Evolutionary conservation across 2,888 invertebrate genomes (phyloP), one percentile per base, ranked within the genome.

Genomic region (Myathropa florea): DNA sequence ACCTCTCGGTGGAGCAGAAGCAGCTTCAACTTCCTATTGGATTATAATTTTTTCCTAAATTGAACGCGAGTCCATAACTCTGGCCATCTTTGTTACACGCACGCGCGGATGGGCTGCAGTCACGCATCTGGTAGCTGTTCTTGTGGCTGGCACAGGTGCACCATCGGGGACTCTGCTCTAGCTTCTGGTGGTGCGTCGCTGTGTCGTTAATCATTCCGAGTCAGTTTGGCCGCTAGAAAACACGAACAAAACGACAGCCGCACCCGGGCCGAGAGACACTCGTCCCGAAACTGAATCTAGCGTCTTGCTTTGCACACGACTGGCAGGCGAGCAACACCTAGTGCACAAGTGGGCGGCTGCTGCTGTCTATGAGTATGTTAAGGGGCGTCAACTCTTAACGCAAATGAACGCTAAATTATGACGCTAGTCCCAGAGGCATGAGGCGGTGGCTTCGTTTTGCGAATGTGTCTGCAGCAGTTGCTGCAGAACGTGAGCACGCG

Each of bases 401-500:
- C 33, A 72, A 80, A 72, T 72, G 79, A 80, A 53, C 65, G 67
- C 33, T 65, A 72, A 67, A 80, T 80, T 80, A 80, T 72, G 72
- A 80, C 72, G 55, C 59, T 46, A 10, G 30, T 46, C 46, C 18
- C 46, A 57, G 12, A 30, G 75, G 26, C 21, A 59, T 46, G n/a
- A 9, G 59, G n/a, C 65, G 59, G n/a, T n/a, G n/a, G n/a, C n/a
- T n/a, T 65, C 33, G 33, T 33, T 33, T 33, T 33, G 33, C 12
- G 33, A 33, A 7, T 46, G n/a, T 46, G n/a, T 46, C n/a, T 4
- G 46, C n/a, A 6, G 18, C 46, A 46, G n/a, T 14, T 14, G 39
- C 39, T 14, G 14, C 28, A 7, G 28, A 4, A 28, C 3, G 3
- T 7, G 28, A 28, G 33, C 46, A 33, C 53, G 26, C 18, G 39